phyloP scores from a whole-genome alignment of 2,113 vertebrate genomes.

The Eulemur macaco region DNA sequence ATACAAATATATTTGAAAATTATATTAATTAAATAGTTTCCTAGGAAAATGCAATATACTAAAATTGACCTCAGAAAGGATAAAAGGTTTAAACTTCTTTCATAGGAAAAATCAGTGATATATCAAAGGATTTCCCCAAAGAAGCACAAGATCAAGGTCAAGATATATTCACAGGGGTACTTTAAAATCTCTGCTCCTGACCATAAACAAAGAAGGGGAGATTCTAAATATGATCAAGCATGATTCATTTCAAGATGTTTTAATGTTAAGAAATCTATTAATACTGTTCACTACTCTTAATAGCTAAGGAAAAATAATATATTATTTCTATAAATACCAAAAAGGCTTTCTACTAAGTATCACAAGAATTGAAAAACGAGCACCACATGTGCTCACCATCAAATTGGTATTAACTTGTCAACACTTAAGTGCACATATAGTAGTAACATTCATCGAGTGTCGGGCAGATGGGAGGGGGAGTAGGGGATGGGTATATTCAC shows the following conservation, averaged over 20 bases:
- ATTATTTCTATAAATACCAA: not conserved
- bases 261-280: not conserved
- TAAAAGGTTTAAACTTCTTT: not conserved
- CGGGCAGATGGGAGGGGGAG: too few species aligned
- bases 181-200: not conserved
- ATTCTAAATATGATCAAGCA: not conserved
- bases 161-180: not conserved
- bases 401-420: too few species aligned
- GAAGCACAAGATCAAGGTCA: not conserved
- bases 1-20: constrained; percentile 2
- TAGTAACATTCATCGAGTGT: too few species aligned
- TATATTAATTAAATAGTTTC: not conserved
- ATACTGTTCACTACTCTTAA: not conserved
- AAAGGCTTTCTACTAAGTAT: not conserved
- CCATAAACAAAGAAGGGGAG: not conserved
- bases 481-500: too few species aligned
- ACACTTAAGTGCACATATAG: too few species aligned
- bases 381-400: too few species aligned
- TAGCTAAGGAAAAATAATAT: not conserved
- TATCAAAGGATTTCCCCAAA: not conserved
- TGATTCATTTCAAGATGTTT: not conserved
- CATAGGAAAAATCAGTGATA: not conserved
- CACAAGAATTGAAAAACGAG: too few species aligned
- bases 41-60: not conserved
- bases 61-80: not conserved